A percentile compares a stretch with the other conserved stretches of the same genome.
Conservation (phyloP, 2,113 vertebrate species). For the Eidolon helvum region DNA sequence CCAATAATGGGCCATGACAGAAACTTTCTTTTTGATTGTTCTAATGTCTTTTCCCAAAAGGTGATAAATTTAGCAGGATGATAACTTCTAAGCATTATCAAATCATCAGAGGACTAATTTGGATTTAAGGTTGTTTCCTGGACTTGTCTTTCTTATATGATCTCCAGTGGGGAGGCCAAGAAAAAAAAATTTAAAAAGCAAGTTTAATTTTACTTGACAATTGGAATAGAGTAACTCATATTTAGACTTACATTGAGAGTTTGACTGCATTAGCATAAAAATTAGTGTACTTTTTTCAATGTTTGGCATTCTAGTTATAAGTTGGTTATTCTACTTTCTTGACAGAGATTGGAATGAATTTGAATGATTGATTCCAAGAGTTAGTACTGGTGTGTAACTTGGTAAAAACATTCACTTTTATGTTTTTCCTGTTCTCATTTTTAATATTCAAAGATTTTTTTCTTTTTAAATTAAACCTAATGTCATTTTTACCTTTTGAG, state of each 20-base stretch:
- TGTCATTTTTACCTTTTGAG: not conserved
- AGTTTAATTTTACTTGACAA: not conserved
- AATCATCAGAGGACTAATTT: not conserved
- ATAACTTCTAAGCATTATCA: not conserved
- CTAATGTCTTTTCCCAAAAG: slow-evolving; percentile 1
- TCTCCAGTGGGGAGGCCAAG: not conserved
- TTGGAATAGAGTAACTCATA: not conserved
- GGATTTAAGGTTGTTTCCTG: not conserved
- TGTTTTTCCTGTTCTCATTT: not conserved
- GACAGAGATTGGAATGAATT: not conserved
- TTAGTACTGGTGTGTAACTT: not conserved
- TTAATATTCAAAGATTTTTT: not conserved
- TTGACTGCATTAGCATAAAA: not conserved
- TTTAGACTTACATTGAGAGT: not conserved
- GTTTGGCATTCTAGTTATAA: not conserved
- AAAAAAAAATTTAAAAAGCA: not conserved
- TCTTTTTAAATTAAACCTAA: not conserved
- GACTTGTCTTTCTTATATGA: not conserved
- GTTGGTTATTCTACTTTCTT: not conserved
- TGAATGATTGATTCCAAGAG: not conserved
- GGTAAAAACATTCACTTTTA: slow-evolving; percentile 31
- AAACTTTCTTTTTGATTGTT: slow-evolving; percentile 4
- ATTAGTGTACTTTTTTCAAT: not conserved
- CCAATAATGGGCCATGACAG: not conserved
- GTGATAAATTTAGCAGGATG: not conserved